These are phyloP conservation scores for Glossosoma conforme DNA, from an alignment of 1,140 invertebrate genomes.

Conservation along the genomic window DNA sequence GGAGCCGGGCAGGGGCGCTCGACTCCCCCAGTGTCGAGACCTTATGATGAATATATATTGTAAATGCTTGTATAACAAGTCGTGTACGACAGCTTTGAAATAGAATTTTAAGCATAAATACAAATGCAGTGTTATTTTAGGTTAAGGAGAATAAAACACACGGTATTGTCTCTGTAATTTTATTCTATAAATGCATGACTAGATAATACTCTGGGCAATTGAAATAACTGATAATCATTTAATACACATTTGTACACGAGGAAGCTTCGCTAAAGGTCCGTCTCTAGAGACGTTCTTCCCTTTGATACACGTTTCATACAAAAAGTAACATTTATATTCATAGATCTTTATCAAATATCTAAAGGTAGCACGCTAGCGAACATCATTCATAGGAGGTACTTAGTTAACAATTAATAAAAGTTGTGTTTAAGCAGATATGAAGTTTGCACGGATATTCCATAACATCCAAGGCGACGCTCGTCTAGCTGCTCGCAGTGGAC, in stretches of 20 bases:
- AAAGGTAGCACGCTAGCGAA: conserved; percentile 30
- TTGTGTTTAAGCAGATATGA: conserved; percentile 27
- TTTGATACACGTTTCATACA: conserved; percentile 25
- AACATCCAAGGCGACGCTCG: conserved; percentile 3
- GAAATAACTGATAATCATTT: conserved; percentile 53
- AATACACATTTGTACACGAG: conserved; percentile 31
- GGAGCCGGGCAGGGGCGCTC: too few species aligned
- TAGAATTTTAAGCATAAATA: conserved; percentile 31
- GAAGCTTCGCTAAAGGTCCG: neutral
- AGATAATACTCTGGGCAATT: conserved; percentile 55
- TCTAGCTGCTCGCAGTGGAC: conserved; percentile 12
- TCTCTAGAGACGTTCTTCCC: neutral
- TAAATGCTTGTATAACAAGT: conserved; percentile 29
- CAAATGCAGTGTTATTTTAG: conserved; percentile 25
- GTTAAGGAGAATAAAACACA: conserved; percentile 36
- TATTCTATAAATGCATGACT: conserved; percentile 39
- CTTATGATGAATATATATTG: conserved; percentile 13
- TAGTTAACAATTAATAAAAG: conserved; percentile 27
- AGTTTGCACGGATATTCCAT: conserved; percentile 12
- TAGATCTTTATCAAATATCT: conserved; percentile 23
- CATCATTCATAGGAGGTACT: conserved; percentile 25
- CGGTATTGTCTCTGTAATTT: conserved; percentile 27
- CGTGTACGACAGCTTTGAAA: conserved; percentile 29
- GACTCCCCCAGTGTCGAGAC: too few species aligned
- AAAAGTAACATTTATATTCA: conserved; percentile 27